These are phyloP conservation scores for Bombus turneri DNA, from an alignment of 1,140 invertebrate genomes.

Conservation along the genomic window DNA sequence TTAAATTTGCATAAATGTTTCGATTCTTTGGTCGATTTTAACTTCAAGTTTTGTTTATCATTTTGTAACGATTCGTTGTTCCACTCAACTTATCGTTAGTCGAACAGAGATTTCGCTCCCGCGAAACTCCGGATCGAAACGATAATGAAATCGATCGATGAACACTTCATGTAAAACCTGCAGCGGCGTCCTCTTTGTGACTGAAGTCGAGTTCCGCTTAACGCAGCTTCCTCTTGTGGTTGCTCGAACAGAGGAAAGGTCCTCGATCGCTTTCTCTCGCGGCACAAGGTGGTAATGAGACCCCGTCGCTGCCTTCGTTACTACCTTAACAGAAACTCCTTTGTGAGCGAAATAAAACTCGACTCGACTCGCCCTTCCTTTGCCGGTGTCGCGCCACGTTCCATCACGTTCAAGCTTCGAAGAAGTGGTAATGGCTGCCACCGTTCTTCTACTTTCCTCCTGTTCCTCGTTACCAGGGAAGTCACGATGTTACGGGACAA, in stretches of 20 bases:
- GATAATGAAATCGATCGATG: conserved; percentile 23
- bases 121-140: neutral
- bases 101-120: neutral
- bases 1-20: too few relatives aligned
- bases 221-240: conserved; percentile 14
- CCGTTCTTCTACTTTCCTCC: neutral
- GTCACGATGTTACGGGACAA: conserved; percentile 14
- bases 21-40: too few relatives aligned
- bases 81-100: neutral
- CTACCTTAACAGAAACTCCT: conserved; percentile 43
- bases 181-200: conserved; percentile 44
- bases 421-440: conserved; percentile 16
- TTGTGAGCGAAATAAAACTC: conserved; percentile 61
- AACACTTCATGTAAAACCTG: conserved; percentile 4
- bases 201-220: conserved; percentile 49
- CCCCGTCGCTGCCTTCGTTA: conserved; percentile 53
- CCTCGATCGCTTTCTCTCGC: conserved; percentile 35
- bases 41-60: neutral
- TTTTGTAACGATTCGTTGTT: neutral
- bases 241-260: conserved; percentile 1
- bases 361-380: conserved; percentile 7
- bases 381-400: neutral
- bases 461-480: conserved; percentile 26
- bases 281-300: conserved; percentile 49
- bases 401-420: conserved; percentile 6